Conservation (phyloP, 2,797 vertebrate species). For the Denticeps clupeoides region DNA sequence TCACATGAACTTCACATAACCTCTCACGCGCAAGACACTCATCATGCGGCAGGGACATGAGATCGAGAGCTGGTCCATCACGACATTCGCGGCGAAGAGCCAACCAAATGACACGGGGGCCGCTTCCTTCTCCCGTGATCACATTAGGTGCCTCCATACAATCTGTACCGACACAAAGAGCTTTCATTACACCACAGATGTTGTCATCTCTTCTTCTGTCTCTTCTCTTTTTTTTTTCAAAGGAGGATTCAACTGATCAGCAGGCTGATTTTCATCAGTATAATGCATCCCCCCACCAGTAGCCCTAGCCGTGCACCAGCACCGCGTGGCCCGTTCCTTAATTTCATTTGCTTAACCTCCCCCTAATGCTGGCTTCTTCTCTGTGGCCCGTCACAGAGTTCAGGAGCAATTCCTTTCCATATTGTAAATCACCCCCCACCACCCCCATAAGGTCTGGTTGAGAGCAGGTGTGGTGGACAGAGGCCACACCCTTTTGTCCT, state of each 20-base stretch:
- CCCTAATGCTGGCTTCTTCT: slow-evolving; percentile 26
- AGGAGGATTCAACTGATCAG: slow-evolving; percentile 62
- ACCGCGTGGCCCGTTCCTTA: slow-evolving; percentile 42
- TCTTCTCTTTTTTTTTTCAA: slow-evolving; percentile 45
- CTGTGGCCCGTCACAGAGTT: slow-evolving; percentile 50
- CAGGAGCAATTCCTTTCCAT: slow-evolving; percentile 39
- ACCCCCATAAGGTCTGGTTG: slow-evolving; percentile 10
- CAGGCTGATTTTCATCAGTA: slow-evolving; percentile 64
- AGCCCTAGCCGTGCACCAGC: slow-evolving; percentile 15
- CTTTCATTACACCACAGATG: slow-evolving; percentile 30
- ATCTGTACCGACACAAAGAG: slow-evolving; percentile 26
- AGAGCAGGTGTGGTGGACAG: slow-evolving; percentile 4
- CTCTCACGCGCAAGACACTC: slow-evolving; percentile 61
- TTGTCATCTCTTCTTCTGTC: slow-evolving; percentile 26
- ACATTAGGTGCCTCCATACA: slow-evolving; percentile 35
- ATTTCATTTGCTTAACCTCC: slow-evolving; percentile 59
- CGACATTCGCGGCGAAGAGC: slow-evolving; percentile 42
- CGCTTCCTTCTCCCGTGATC: slow-evolving; percentile 26
- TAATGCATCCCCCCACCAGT: slow-evolving; percentile 52
- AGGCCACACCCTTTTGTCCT: too few relatives aligned
- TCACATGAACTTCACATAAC: slow-evolving; percentile 72
- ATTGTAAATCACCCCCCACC: slow-evolving; percentile 58
- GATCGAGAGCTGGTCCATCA: slow-evolving; percentile 43
- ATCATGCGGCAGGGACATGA: slow-evolving; percentile 54
- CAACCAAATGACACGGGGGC: slow-evolving; percentile 30